Evolutionary conservation across 2,113 vertebrate species (phyloP).

Genomic region (Ceyx melanurus): DNA sequence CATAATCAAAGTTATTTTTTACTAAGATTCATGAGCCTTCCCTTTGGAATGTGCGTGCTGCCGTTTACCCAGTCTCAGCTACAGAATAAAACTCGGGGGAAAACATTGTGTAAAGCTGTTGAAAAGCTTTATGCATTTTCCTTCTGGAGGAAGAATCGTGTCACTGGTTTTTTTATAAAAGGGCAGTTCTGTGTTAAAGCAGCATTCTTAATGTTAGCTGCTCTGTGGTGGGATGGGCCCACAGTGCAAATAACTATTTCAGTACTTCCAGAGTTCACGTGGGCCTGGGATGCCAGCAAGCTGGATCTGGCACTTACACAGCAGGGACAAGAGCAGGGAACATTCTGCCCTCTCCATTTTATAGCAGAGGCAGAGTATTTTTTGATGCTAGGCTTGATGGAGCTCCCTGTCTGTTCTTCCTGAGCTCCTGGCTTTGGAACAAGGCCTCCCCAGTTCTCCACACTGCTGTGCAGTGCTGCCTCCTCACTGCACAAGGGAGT

Average conservation of each 20-base stretch:
- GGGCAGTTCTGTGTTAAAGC: not conserved
- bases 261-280: not conserved
- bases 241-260: not conserved
- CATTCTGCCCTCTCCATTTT: not conserved
- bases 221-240: not conserved
- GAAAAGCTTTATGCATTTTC: not conserved
- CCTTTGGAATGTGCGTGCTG: not conserved
- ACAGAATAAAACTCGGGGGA: rapidly evolving
- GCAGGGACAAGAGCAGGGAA: not conserved
- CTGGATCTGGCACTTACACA: not conserved
- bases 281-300: rapidly evolving
- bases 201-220: not conserved
- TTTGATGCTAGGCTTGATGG: not conserved
- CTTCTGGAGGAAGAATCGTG: not conserved
- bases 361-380: not conserved
- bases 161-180: not conserved
- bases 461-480: not conserved
- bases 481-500: not conserved
- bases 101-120: not conserved
- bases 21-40: not conserved
- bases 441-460: not conserved
- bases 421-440: rapidly evolving
- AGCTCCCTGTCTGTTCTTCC: not conserved
- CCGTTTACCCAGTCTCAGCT: not conserved
- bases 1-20: slow-evolving; percentile 13